A percentile compares a stretch with the other conserved stretches of the same genome.
phyloP scores from a whole-genome alignment of 1,140 invertebrate genomes.

The Ceratina calcarata region DNA sequence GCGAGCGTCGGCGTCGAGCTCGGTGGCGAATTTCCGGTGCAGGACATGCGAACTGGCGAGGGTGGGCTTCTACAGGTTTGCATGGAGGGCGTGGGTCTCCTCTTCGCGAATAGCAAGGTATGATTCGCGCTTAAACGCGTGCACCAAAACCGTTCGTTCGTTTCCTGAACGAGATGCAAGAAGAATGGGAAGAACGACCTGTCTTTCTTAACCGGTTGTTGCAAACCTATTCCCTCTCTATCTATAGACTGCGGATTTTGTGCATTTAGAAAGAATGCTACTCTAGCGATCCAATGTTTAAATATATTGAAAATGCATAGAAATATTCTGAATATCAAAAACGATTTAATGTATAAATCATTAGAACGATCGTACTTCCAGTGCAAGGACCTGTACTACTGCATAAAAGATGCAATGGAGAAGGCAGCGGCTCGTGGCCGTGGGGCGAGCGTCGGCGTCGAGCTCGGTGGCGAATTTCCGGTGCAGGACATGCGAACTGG shows the following conservation, averaged over 20 bases:
- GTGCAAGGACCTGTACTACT: slow-evolving; percentile 99
- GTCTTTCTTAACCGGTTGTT: slow-evolving; percentile 38
- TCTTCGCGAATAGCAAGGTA: slow-evolving; percentile 99
- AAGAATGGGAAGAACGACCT: slow-evolving; percentile 53
- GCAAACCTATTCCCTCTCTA: slow-evolving; percentile 27
- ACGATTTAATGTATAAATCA: too few species aligned
- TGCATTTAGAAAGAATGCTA: too few species aligned
- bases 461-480: slow-evolving; percentile 98
- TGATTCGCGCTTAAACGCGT: slow-evolving; percentile 39
- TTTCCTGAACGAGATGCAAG: slow-evolving; percentile 28
- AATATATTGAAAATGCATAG: too few species aligned
- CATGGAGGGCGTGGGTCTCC: slow-evolving; percentile 98
- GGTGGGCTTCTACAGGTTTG: slow-evolving; percentile 99
- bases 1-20: slow-evolving; percentile 89
- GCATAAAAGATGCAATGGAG: slow-evolving; percentile 99
- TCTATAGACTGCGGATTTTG: background rate
- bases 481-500: slow-evolving; percentile 98
- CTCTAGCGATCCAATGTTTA: too few species aligned
- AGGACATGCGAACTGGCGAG: slow-evolving; percentile 97
- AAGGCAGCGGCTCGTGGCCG: slow-evolving; percentile 92
- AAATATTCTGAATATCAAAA: too few species aligned
- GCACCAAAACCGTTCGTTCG: slow-evolving; percentile 23
- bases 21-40: slow-evolving; percentile 99
- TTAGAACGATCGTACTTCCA: slow-evolving; percentile 75
- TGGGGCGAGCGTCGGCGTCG: slow-evolving; percentile 86